phyloP scores from a whole-genome alignment of 2,113 vertebrate species.

The Cacatua alba region DNA sequence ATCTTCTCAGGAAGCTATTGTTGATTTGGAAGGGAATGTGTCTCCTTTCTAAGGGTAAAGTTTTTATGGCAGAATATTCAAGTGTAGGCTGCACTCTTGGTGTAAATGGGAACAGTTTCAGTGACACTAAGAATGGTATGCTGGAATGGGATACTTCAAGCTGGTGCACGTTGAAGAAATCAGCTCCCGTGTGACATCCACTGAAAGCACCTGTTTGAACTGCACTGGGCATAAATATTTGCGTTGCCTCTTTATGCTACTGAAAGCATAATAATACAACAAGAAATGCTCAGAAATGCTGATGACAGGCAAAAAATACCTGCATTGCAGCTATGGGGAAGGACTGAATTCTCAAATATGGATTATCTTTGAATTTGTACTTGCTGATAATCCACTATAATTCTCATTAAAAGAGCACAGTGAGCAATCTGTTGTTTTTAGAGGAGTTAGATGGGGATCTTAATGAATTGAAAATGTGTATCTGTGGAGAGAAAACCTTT shows the following conservation, averaged over 20 bases:
- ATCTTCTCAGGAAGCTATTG: not conserved
- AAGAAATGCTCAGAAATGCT: not conserved
- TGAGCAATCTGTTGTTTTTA: not conserved
- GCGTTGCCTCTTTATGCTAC: not conserved
- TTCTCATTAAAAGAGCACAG: not conserved
- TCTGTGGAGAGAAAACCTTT: not conserved
- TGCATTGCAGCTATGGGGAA: not conserved
- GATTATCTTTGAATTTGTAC: not conserved
- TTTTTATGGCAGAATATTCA: not conserved
- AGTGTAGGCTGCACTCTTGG: not conserved
- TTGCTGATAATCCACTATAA: not conserved
- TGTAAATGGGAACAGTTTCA: not conserved
- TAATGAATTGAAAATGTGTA: conserved; percentile 7
- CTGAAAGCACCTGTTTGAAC: not conserved
- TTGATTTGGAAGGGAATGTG: not conserved
- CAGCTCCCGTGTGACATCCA: not conserved
- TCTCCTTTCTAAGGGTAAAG: not conserved
- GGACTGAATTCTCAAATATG: not conserved
- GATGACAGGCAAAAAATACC: not conserved
- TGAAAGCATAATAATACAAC: not conserved
- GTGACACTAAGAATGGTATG: not conserved
- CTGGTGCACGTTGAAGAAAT: not conserved
- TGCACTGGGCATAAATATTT: not conserved
- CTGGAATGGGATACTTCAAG: not conserved
- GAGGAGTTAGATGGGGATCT: not conserved